These are phyloP conservation scores for Ridgeia piscesae DNA, from an alignment of 1,140 invertebrate species.

Conservation along the genomic window DNA sequence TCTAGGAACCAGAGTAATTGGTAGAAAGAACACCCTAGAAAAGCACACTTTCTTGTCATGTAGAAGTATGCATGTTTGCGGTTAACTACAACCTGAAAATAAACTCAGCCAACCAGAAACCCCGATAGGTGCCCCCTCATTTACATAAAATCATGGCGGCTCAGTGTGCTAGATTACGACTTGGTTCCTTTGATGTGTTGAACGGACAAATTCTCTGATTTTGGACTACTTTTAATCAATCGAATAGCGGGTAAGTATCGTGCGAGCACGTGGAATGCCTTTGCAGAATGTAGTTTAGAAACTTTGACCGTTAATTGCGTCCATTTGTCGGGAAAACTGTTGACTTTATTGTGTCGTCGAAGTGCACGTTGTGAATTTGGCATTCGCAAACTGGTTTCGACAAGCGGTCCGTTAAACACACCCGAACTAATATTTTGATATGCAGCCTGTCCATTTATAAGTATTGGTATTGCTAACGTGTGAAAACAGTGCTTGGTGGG, in stretches of 20 bases:
- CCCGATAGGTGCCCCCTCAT: constrained; percentile 2
- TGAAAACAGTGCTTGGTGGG: not conserved
- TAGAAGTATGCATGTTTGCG: not conserved
- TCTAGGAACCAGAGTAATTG: not conserved
- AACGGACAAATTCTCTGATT: not conserved
- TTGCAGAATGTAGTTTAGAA: not conserved
- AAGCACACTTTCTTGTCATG: not conserved
- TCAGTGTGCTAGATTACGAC: constrained; percentile 4
- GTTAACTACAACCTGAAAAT: not conserved
- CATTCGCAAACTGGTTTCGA: not conserved
- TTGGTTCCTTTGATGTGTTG: not conserved
- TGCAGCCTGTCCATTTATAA: not conserved
- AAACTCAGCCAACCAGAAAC: not conserved
- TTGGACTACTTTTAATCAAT: not conserved
- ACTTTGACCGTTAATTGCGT: not conserved
- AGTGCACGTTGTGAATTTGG: constrained; percentile 4
- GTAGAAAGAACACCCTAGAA: not conserved
- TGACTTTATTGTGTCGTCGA: constrained; percentile 5
- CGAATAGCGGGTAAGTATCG: not conserved
- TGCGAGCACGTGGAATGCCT: not conserved
- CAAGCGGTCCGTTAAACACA: not conserved
- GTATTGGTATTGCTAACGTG: not conserved
- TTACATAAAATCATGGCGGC: constrained; percentile 5
- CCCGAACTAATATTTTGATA: not conserved
- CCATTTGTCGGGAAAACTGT: not conserved